phyloP scores from a whole-genome alignment of 2,888 invertebrate species.

The Diaprepes abbreviatus region DNA sequence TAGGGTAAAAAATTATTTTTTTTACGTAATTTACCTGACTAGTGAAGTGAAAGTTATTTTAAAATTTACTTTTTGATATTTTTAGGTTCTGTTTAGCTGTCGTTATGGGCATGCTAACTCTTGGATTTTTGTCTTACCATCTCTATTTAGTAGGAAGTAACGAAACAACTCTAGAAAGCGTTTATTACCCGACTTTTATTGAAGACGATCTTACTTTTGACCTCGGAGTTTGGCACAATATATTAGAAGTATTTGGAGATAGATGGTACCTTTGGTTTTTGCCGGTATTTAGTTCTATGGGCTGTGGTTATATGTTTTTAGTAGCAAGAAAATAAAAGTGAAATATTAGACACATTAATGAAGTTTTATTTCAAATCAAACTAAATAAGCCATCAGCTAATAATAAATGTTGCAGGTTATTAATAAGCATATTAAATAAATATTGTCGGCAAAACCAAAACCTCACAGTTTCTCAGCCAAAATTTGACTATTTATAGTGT shows the following conservation, averaged over 20 bases:
- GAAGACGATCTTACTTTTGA: conserved; percentile 54
- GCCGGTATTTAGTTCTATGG: conserved; percentile 53
- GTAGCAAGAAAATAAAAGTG: conserved; percentile 40
- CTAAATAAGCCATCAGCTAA: no score
- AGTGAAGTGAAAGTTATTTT: no score
- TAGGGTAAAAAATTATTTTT: conserved; percentile 23
- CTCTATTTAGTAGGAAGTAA: conserved; percentile 51
- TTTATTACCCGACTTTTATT: conserved; percentile 49
- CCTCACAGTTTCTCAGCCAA: no score
- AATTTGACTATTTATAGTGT: no score
- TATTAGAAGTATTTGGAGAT: conserved; percentile 55
- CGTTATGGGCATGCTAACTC: conserved; percentile 44
- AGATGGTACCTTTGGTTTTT: conserved; percentile 54
- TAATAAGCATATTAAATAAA: no score
- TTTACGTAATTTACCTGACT: no score
- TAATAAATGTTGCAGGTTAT: no score
- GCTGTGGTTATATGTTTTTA: conserved; percentile 53
- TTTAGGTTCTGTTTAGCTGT: conserved; percentile 47
- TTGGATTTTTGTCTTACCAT: conserved; percentile 53
- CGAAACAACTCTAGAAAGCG: conserved; percentile 57
- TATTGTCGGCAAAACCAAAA: no score
- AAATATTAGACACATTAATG: neutral
- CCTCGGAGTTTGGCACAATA: conserved; percentile 55
- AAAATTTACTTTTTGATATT: no score
- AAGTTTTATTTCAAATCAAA: neutral